Evolutionary conservation across 2,888 invertebrate genomes (phyloP).

Genomic region (Lepidochitona cinerea): DNA sequence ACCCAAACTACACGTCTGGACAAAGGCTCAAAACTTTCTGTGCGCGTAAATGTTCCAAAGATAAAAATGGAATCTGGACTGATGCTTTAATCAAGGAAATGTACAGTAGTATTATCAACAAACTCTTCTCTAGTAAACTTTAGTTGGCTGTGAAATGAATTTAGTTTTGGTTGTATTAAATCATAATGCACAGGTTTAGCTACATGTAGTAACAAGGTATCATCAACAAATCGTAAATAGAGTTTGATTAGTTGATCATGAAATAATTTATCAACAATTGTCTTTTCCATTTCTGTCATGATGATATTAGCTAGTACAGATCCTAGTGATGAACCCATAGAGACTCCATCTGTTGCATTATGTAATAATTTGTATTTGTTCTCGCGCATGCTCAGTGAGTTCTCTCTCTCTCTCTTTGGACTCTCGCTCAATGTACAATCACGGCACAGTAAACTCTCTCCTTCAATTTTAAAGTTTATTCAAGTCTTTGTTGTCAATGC

Average conservation of each 20-base stretch:
- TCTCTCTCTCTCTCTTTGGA: too few species aligned
- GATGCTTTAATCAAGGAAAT: neutral
- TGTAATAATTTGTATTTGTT: too few species aligned
- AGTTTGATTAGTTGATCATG: neutral
- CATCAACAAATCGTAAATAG: neutral
- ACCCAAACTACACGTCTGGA: too few species aligned
- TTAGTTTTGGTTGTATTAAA: neutral
- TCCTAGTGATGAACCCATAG: neutral
- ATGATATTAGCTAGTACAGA: neutral
- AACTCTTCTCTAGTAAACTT: neutral
- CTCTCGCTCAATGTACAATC: too few species aligned
- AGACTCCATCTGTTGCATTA: neutral
- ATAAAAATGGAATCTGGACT: neutral
- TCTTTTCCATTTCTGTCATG: neutral
- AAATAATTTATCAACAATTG: neutral
- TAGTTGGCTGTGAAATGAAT: neutral
- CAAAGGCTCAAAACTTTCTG: neutral
- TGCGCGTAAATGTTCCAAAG: neutral
- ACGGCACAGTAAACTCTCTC: too few species aligned
- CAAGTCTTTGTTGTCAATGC: too few species aligned
- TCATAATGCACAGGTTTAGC: neutral
- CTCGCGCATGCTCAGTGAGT: too few species aligned
- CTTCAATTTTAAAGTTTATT: too few species aligned
- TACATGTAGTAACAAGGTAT: neutral
- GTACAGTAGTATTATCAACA: neutral